Conservation (phyloP, 2,888 invertebrate genomes). For the Microctonus brassicae region DNA sequence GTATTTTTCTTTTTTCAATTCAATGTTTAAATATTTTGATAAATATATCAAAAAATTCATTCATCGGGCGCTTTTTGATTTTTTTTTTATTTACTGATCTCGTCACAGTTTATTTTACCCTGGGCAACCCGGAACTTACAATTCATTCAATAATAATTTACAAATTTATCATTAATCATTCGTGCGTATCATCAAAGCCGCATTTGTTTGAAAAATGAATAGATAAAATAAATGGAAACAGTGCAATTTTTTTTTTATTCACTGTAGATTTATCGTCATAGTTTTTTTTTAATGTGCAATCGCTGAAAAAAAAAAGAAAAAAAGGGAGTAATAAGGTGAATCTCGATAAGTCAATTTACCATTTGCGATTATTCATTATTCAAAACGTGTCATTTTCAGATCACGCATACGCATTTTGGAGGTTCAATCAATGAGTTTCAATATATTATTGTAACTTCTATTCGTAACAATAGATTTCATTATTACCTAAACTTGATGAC, state of each 20-base stretch:
- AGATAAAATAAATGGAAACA: not conserved
- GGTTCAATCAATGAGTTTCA: constrained; percentile 41
- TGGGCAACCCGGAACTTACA: constrained; percentile 36
- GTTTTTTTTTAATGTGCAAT: constrained; percentile 25
- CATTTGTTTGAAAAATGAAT: constrained; percentile 23
- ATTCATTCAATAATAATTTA: constrained; percentile 32
- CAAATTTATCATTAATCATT: constrained; percentile 32
- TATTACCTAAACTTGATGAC: constrained; percentile 62
- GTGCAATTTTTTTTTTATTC: not conserved
- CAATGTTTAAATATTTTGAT: constrained; percentile 11
- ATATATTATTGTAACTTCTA: constrained; percentile 49
- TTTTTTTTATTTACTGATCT: constrained; percentile 13
- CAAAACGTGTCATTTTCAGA: constrained; percentile 22
- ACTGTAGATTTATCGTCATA: too few relatives aligned
- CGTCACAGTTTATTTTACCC: constrained; percentile 23
- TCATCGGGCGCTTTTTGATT: constrained; percentile 30
- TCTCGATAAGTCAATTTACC: not conserved
- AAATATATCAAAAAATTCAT: constrained; percentile 28
- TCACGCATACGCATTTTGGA: constrained; percentile 38
- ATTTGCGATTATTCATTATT: constrained; percentile 28
- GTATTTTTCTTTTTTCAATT: constrained; percentile 11
- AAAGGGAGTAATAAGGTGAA: not conserved
- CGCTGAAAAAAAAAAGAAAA: constrained; percentile 1
- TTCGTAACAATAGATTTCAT: constrained; percentile 59
- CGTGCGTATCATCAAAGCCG: constrained; percentile 30